phyloP scores from a whole-genome alignment of 2,797 vertebrate genomes.

The Eutrigla gurnardus region DNA sequence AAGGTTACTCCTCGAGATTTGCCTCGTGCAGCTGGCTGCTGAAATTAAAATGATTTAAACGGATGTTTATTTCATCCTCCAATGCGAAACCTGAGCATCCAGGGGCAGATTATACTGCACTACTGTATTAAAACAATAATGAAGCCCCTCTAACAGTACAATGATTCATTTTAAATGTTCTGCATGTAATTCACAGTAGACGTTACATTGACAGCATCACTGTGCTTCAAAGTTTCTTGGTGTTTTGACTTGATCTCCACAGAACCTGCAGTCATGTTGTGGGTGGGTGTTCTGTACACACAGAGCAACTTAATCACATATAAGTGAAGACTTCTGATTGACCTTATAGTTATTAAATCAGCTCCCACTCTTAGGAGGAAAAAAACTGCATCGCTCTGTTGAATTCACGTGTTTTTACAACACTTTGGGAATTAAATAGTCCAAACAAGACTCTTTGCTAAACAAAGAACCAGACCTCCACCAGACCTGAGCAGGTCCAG shows the following conservation, averaged over 20 bases:
- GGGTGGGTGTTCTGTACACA: slow-evolving; percentile 58
- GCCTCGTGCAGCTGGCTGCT: slow-evolving; percentile 8
- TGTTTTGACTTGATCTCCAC: slow-evolving; percentile 28
- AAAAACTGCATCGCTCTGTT: slow-evolving; percentile 15
- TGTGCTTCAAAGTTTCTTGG: slow-evolving; percentile 35
- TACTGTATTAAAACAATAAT: slow-evolving; percentile 1
- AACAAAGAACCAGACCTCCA: background rate
- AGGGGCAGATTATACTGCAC: slow-evolving; percentile 2
- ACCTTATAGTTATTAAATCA: slow-evolving; percentile 65
- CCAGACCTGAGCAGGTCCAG: background rate
- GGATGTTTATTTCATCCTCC: slow-evolving; percentile 17
- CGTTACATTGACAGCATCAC: slow-evolving; percentile 19
- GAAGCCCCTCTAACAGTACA: slow-evolving; percentile 1
- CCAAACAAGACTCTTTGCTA: slow-evolving; percentile 5
- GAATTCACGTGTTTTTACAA: slow-evolving; percentile 20
- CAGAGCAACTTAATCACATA: slow-evolving; percentile 51
- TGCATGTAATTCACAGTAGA: background rate
- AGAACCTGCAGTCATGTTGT: slow-evolving; percentile 44
- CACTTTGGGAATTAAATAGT: slow-evolving; percentile 21
- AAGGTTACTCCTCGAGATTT: background rate
- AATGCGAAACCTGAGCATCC: background rate
- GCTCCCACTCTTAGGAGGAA: slow-evolving; percentile 30
- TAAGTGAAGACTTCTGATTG: slow-evolving; percentile 54
- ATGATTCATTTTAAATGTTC: background rate
- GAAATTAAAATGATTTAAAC: slow-evolving; percentile 26